Evolutionary conservation across 2,888 invertebrate species (phyloP).

Genomic region (Deroplatys truncata): DNA sequence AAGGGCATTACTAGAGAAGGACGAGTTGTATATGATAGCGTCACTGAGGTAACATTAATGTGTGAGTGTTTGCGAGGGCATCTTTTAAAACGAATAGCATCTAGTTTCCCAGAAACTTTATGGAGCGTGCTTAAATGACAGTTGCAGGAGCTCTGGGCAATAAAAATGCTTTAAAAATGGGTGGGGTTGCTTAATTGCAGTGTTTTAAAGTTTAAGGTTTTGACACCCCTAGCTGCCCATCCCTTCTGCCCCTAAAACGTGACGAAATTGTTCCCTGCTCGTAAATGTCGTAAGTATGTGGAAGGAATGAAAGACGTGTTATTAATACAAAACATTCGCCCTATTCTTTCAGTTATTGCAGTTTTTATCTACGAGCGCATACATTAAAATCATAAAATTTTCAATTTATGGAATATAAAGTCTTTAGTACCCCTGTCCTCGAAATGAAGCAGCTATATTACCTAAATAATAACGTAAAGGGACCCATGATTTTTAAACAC

Average conservation of each 20-base stretch:
- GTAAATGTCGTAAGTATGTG: not conserved
- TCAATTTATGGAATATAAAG: not conserved
- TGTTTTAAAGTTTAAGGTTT: not conserved
- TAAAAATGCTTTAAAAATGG: not conserved
- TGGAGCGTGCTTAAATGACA: not conserved
- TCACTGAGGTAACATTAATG: conserved; percentile 3
- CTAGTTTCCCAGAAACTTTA: not conserved
- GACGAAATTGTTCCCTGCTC: not conserved
- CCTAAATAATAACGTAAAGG: no score
- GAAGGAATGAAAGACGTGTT: not conserved
- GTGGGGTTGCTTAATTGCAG: not conserved
- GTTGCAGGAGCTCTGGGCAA: not conserved
- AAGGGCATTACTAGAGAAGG: conserved; percentile 14
- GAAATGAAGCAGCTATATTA: no score
- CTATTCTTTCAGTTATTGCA: not conserved
- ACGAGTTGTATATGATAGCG: not conserved
- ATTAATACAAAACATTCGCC: not conserved
- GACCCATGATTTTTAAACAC: no score
- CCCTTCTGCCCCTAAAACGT: not conserved
- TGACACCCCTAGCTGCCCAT: not conserved
- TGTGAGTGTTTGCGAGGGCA: not conserved
- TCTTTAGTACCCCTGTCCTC: no score
- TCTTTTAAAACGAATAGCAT: not conserved
- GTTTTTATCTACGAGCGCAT: not conserved
- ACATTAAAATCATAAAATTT: not conserved